Conservation (phyloP, 2,113 vertebrate species). For the Trochalopteron elliotii region DNA sequence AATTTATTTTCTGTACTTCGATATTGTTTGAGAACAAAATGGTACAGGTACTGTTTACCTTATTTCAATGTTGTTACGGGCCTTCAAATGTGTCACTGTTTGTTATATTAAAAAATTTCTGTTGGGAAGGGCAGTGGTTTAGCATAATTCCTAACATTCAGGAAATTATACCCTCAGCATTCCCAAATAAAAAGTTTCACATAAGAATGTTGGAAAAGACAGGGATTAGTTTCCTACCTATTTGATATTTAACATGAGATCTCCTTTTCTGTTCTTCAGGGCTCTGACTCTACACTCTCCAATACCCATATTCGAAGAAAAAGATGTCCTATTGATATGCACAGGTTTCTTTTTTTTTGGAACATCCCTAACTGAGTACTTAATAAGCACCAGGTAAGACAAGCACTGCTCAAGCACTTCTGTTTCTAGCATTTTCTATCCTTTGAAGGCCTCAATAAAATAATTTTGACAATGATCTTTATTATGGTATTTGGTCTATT, state of each 20-base stretch:
- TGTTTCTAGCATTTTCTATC: background rate
- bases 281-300: background rate
- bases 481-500: background rate
- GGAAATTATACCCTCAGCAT: background rate
- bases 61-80: background rate
- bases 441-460: background rate
- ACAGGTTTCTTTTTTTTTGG: background rate
- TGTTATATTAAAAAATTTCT: background rate
- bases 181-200: background rate
- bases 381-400: background rate
- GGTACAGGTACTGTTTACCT: background rate
- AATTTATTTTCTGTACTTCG: background rate
- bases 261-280: background rate
- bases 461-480: background rate
- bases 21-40: background rate
- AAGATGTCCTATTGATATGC: background rate
- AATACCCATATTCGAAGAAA: background rate
- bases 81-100: background rate
- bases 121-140: background rate
- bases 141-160: background rate
- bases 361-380: background rate
- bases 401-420: background rate
- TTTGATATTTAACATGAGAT: background rate
- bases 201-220: background rate
- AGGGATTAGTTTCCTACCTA: background rate